These are phyloP conservation scores for Trilocha varians DNA, from an alignment of 2,888 invertebrate species.

Conservation along the genomic window DNA sequence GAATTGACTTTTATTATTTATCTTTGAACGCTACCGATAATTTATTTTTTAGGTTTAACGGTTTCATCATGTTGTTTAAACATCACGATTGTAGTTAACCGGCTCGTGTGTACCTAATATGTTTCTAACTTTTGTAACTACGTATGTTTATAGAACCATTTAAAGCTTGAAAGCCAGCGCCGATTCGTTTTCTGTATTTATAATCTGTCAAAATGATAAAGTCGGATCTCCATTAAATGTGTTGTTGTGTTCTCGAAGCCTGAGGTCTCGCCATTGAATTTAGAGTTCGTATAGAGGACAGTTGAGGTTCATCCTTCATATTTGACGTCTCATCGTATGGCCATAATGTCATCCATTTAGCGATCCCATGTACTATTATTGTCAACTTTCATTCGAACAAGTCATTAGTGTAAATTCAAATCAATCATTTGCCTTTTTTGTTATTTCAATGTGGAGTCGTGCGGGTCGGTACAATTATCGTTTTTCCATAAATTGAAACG, in stretches of 20 bases:
- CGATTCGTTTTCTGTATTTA: slow-evolving; percentile 14
- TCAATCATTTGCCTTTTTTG: slow-evolving; percentile 41
- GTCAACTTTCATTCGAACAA: slow-evolving; percentile 37
- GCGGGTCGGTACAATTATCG: slow-evolving; percentile 40
- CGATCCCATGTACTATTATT: slow-evolving; percentile 46
- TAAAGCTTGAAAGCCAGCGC: slow-evolving; percentile 21
- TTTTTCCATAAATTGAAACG: slow-evolving; percentile 55
- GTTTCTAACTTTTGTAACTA: slow-evolving; percentile 28
- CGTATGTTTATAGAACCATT: slow-evolving; percentile 21
- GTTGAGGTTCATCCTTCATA: slow-evolving; percentile 53
- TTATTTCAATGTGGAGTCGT: slow-evolving; percentile 28
- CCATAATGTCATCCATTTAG: slow-evolving; percentile 59
- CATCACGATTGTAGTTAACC: slow-evolving; percentile 40
- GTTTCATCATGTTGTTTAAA: slow-evolving; percentile 62
- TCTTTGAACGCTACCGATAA: slow-evolving; percentile 56
- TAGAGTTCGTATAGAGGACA: slow-evolving; percentile 39
- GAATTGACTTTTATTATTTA: slow-evolving; percentile 64
- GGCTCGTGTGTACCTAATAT: slow-evolving; percentile 24
- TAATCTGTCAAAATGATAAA: slow-evolving; percentile 25
- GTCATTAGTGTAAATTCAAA: slow-evolving; percentile 50
- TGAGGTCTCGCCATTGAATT: slow-evolving; percentile 35
- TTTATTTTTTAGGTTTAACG: slow-evolving; percentile 64
- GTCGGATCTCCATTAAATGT: slow-evolving; percentile 29
- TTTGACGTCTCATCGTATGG: slow-evolving; percentile 46
- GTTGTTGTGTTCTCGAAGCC: slow-evolving; percentile 27